Conservation (phyloP, 2,113 vertebrate species). For the Myrmophylax atrothorax region DNA sequence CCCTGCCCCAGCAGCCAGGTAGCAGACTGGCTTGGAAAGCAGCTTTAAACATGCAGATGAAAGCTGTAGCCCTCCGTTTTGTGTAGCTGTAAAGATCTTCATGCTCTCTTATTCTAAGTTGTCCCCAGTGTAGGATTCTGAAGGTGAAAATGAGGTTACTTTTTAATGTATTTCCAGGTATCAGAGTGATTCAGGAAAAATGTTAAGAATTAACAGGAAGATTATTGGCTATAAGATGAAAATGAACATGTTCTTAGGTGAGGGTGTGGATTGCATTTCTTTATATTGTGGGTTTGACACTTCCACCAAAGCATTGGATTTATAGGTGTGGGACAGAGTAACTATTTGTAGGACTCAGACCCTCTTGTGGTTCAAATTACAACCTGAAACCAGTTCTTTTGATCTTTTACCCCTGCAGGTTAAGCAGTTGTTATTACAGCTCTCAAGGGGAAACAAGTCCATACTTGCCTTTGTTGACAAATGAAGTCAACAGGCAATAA, state of each 20-base stretch:
- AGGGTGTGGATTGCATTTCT: not conserved
- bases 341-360: not conserved
- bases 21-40: not conserved
- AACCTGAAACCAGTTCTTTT: constrained; percentile 34
- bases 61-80: accelerated
- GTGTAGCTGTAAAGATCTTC: not conserved
- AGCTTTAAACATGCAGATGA: not conserved
- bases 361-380: not conserved
- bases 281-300: not conserved
- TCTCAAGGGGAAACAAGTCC: constrained; percentile 24
- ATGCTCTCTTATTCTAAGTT: not conserved
- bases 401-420: constrained; percentile 47
- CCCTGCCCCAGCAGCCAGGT: not conserved
- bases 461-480: constrained; percentile 33
- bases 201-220: not conserved
- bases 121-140: not conserved
- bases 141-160: not conserved
- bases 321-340: not conserved
- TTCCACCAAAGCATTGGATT: not conserved
- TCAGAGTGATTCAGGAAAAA: not conserved
- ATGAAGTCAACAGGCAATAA: constrained; percentile 23
- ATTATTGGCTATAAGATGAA: not conserved
- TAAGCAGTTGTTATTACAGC: constrained; percentile 21
- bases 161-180: not conserved
- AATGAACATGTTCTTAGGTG: not conserved